Conservation (phyloP, 2,113 vertebrate genomes). For the Aleadryas rufinucha region DNA sequence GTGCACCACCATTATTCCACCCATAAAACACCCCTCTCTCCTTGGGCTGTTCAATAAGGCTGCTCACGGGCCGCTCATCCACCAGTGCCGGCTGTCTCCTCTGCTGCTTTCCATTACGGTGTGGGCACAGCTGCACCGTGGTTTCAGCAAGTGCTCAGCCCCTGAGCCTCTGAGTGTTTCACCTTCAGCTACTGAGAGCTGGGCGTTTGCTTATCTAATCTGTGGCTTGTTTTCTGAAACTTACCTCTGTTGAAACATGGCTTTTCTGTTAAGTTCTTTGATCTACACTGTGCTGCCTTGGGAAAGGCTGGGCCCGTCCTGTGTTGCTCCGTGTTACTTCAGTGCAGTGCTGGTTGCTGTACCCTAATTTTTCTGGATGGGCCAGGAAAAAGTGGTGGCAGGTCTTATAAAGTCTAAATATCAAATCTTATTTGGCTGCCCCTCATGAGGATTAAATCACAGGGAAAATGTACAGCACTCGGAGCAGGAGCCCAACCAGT, state of each 20-base stretch:
- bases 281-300: background rate
- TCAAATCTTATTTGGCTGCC: background rate
- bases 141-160: background rate
- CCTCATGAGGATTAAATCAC: background rate
- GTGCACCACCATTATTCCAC: background rate
- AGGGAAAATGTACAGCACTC: background rate
- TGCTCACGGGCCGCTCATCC: background rate
- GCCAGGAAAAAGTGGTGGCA: background rate
- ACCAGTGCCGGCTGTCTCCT: accelerated
- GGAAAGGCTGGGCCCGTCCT: background rate
- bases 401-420: background rate
- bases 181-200: background rate
- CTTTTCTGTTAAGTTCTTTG: background rate
- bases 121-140: accelerated
- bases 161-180: background rate
- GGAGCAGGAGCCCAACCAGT: background rate
- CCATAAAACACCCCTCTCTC: background rate
- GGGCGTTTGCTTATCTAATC: background rate
- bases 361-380: background rate
- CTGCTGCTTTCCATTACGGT: accelerated
- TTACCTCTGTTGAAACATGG: background rate
- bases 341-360: background rate
- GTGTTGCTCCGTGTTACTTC: background rate
- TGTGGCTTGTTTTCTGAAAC: background rate
- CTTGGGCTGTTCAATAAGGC: accelerated